These are phyloP conservation scores for Ceyx margarethae DNA, from an alignment of 2,113 vertebrate genomes.

Conservation along the genomic window DNA sequence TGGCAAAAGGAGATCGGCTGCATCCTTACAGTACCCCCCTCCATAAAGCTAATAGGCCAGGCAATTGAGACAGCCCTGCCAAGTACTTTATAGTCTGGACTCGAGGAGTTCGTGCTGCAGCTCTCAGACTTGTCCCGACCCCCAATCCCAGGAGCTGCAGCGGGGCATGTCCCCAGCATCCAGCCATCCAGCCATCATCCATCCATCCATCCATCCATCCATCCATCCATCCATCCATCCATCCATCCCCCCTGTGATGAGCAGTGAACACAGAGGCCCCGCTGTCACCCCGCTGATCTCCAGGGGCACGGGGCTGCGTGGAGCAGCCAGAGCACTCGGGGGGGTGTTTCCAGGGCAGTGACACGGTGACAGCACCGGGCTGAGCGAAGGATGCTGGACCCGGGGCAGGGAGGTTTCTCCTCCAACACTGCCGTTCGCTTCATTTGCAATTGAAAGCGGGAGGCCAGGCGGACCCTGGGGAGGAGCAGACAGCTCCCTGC, in stretches of 20 bases:
- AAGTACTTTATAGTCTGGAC: constrained; percentile 45
- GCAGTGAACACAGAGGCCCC: no score
- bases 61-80: background rate
- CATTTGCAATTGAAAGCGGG: constrained; percentile 40
- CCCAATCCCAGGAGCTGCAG: background rate
- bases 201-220: no score
- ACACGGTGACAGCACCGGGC: background rate
- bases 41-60: constrained; percentile 52
- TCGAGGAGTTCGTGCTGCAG: background rate
- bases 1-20: constrained; percentile 28
- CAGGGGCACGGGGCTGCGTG: background rate
- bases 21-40: background rate
- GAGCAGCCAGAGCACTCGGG: fast-evolving
- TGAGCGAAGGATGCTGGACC: background rate
- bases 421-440: background rate
- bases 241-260: no score
- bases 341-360: background rate
- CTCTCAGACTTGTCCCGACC: background rate
- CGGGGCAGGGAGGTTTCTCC: background rate
- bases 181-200: no score
- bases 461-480: background rate
- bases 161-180: fast-evolving
- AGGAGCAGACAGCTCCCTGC: background rate
- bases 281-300: background rate
- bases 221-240: no score